Percentiles rank a stretch among this genome's conserved stretches.
These are phyloP conservation scores for Cossypha polioptera DNA, from an alignment of 2,797 vertebrate species.

Conservation along the genomic window DNA sequence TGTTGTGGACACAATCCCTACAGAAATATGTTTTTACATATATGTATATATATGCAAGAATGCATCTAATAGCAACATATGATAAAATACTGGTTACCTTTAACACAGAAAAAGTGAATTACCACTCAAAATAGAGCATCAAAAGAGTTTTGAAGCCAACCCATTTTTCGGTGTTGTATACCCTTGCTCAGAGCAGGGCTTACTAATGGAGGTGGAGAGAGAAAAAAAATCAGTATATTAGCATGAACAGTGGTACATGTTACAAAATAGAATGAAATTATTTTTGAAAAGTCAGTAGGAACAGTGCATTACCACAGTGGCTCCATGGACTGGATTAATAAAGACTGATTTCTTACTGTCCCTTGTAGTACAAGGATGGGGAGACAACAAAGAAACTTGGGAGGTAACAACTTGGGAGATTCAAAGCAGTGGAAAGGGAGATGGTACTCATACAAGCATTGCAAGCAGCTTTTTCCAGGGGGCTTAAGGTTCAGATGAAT, in stretches of 20 bases:
- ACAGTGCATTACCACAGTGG: not conserved
- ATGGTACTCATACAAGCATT: not conserved
- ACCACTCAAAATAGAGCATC: not conserved
- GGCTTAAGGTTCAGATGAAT: not conserved
- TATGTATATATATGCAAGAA: fast-evolving
- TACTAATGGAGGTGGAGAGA: not conserved
- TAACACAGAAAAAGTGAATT: not conserved
- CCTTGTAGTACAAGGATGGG: not conserved
- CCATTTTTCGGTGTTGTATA: not conserved
- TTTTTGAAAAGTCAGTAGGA: not conserved
- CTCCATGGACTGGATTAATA: not conserved
- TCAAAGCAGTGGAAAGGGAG: not conserved
- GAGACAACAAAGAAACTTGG: not conserved
- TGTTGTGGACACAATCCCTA: not conserved
- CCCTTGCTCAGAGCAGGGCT: not conserved
- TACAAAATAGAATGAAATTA: not conserved
- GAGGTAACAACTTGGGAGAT: not conserved
- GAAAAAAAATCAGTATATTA: not conserved
- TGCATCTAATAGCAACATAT: not conserved
- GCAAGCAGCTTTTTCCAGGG: not conserved
- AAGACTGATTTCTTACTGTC: not conserved
- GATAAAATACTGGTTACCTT: not conserved
- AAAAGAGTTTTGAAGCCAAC: not conserved
- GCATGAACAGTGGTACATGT: not conserved
- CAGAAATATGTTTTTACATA: not conserved